Base-by-base conservation (phyloP, 92 coral and sea anemone genomes). In the Phenganax subtilis region DNA sequence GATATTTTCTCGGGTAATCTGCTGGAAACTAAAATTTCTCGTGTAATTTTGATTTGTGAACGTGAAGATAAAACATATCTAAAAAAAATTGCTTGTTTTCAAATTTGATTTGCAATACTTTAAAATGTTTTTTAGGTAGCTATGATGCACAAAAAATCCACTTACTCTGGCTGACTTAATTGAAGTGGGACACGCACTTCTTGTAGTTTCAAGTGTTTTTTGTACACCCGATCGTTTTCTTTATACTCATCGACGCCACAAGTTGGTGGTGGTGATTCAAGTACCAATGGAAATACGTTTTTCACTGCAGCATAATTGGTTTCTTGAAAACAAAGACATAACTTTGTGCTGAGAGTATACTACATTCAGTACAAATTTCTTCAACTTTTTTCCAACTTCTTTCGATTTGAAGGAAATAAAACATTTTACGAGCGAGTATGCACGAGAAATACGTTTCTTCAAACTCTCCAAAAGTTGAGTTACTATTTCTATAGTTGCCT, bases 91-190 rank as follows among this genome's bases (percentile, higher is more conserved):
- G 2, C 47, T 37, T 68, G 31, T 6, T 64, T 7, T 64, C 70
- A 64, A 64, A n/a, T 20, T 64, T 64, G 0, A 28, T 14, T 28
- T 64, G 12, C 31, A 64, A 8, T 64, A 20, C 27, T 20, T 10
- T 64, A 7, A 7, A 20, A 20, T 17, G 53, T 51, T 9, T 57
- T 76, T 11, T 53, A 55, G 81, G 71, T 4, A 55, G 81, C 54
- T 4, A 64, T 7, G 17, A 37, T 3, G 15, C 15, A 58, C 14
- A 58, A 58, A 58, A n/a, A 58, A 58, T 58, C 63, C 63, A 83
- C 57, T 83, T 76, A 84, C 87, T 54, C 72, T 31, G 77, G 25
- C 66, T 76, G 59, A 64, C 54, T 67, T 65, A 67, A 76, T 37
- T 77, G 62, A 5, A 77, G 9, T 84, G 76, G 53, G 29, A 51